Conservation (phyloP, 2,113 vertebrate species). For the Gobiocypris rarus region DNA sequence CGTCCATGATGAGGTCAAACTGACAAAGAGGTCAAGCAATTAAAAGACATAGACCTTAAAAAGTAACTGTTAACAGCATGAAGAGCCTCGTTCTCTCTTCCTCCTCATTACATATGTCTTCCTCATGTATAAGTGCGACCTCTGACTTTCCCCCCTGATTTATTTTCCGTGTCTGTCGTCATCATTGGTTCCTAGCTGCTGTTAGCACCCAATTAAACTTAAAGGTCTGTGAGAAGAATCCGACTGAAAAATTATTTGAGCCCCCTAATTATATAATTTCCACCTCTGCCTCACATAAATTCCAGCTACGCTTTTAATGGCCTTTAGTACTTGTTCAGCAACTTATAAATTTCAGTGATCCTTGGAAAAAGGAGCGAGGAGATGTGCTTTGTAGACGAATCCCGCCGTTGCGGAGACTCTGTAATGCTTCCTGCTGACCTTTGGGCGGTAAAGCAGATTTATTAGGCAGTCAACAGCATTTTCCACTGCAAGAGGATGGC, state of each 20-base stretch:
- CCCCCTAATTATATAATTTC: constrained; percentile 66
- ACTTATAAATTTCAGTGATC: constrained; percentile 61
- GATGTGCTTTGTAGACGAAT: constrained; percentile 53
- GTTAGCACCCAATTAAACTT: constrained; percentile 71
- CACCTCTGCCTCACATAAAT: constrained; percentile 66
- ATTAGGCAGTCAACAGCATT: constrained; percentile 52
- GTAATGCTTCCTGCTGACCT: constrained; percentile 61
- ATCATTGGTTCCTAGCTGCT: constrained; percentile 62
- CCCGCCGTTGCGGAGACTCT: constrained; percentile 48
- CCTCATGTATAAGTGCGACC: constrained; percentile 65
- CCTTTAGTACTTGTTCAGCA: constrained; percentile 66
- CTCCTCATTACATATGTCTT: constrained; percentile 67
- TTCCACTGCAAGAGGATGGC: constrained; percentile 33
- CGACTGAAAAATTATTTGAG: constrained; percentile 63
- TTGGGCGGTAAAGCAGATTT: constrained; percentile 61
- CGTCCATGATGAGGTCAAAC: constrained; percentile 8
- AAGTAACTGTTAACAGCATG: constrained; percentile 4
- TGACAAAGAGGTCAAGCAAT: constrained; percentile 27
- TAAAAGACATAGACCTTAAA: constrained; percentile 40
- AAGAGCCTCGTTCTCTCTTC: constrained; percentile 47
- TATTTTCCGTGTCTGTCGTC: constrained; percentile 63
- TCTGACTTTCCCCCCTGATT: constrained; percentile 68
- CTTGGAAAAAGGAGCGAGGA: constrained; percentile 57
- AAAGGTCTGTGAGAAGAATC: constrained; percentile 67
- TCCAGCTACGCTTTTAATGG: constrained; percentile 60